phyloP scores from a whole-genome alignment of 2,888 invertebrate genomes.

The Xylota sylvarum region DNA sequence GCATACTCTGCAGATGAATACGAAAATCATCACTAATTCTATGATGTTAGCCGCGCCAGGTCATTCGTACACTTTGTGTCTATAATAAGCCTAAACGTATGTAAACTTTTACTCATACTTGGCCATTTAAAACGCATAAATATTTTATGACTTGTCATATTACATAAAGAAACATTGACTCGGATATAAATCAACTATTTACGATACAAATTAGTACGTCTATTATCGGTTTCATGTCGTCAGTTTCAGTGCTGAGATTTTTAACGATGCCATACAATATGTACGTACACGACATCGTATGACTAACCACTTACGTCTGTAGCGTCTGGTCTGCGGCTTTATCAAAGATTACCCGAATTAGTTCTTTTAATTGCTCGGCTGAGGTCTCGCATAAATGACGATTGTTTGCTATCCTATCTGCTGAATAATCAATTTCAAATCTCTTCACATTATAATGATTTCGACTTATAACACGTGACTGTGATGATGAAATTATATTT shows the following conservation, averaged over 20 bases:
- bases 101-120: no score
- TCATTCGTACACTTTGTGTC: no score
- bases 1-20: no score
- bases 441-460: conserved; percentile 5
- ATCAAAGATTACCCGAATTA: conserved; percentile 21
- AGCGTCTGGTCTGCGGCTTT: neutral
- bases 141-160: neutral
- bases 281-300: neutral
- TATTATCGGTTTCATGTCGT: neutral
- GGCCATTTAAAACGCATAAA: neutral
- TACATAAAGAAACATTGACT: conserved; percentile 23
- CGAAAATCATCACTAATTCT: no score
- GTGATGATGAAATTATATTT: conserved; percentile 36
- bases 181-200: conserved; percentile 17
- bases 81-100: no score
- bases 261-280: neutral
- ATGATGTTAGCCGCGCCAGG: no score
- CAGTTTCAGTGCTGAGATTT: neutral
- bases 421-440: conserved; percentile 30
- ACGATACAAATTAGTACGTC: conserved; percentile 2
- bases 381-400: conserved; percentile 48
- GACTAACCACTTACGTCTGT: conserved; percentile 14
- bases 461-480: neutral
- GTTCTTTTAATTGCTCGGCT: conserved; percentile 41
- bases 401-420: conserved; percentile 42